Conservation (phyloP, 2,113 vertebrate species). For the Ammodytes dubius region DNA sequence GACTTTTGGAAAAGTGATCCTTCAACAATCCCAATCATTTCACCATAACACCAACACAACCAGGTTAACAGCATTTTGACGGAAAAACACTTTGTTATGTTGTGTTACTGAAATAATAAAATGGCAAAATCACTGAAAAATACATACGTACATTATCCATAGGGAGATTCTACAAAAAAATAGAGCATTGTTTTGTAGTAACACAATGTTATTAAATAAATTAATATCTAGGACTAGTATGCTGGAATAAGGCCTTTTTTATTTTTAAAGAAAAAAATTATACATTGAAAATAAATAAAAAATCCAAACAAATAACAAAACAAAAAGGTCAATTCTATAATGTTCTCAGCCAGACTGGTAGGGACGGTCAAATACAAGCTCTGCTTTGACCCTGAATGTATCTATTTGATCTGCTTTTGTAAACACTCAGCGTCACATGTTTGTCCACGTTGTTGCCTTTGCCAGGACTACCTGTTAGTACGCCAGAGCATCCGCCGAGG, state of each 20-base stretch:
- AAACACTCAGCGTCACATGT: conserved; percentile 58
- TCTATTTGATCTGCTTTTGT: conserved; percentile 69
- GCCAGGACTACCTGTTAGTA: conserved; percentile 49
- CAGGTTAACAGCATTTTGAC: background rate
- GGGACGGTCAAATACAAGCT: conserved; percentile 34
- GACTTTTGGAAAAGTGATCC: background rate
- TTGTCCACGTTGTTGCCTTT: conserved; percentile 57
- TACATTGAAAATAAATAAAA: too few relatives aligned
- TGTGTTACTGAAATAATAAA: background rate
- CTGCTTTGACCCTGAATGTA: conserved; percentile 48
- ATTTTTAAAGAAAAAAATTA: background rate
- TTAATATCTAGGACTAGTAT: background rate
- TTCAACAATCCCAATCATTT: background rate
- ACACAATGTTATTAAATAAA: background rate
- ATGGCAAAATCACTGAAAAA: background rate
- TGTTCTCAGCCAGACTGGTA: conserved; percentile 5
- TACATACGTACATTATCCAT: background rate
- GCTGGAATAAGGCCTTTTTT: background rate
- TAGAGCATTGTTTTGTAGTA: background rate
- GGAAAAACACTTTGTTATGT: background rate
- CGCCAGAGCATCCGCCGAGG: conserved; percentile 24
- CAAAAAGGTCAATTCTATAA: background rate
- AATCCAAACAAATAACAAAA: background rate
- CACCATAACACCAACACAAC: background rate
- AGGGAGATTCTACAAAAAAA: background rate